A percentile compares a stretch with the other conserved stretches of the same genome.
These are phyloP conservation scores for Alosa sapidissima DNA, from an alignment of 2,797 vertebrate species.

Conservation along the genomic window DNA sequence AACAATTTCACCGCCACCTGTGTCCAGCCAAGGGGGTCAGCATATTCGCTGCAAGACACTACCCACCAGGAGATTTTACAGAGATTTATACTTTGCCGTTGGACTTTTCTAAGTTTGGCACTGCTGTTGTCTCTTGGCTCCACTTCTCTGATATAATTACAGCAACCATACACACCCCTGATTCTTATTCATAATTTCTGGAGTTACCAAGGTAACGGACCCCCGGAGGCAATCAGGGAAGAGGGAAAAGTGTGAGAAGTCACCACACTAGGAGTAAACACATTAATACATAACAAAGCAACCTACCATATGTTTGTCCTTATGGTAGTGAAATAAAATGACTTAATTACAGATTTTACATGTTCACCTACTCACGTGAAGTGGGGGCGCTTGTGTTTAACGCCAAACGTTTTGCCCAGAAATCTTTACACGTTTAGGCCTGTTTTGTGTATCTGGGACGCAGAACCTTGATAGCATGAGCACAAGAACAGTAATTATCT, in stretches of 20 bases:
- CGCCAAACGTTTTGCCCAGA: no score
- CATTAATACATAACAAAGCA: slow-evolving; percentile 27
- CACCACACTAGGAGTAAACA: not conserved
- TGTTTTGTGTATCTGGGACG: not conserved
- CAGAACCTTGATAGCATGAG: no score
- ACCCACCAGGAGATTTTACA: not conserved
- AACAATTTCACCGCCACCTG: not conserved
- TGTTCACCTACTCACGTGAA: not conserved
- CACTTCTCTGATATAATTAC: not conserved
- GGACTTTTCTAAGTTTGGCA: not conserved
- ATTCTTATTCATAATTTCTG: not conserved
- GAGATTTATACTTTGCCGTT: not conserved
- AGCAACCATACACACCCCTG: not conserved
- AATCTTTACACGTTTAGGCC: not conserved
- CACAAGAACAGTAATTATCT: not conserved
- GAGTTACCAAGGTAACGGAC: slow-evolving; percentile 15
- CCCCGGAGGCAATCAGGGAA: not conserved
- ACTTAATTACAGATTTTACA: slow-evolving; percentile 66
- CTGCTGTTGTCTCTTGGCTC: not conserved
- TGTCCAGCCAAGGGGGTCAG: not conserved
- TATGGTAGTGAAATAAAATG: slow-evolving; percentile 62
- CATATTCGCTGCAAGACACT: not conserved
- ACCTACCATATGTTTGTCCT: slow-evolving; percentile 70
- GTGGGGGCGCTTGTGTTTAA: not conserved
- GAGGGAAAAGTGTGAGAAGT: slow-evolving; percentile 10